Percentiles rank a stretch among this genome's conserved stretches.
These are phyloP conservation scores for Cydia amplana DNA, from an alignment of 1,140 invertebrate species.

Conservation along the genomic window DNA sequence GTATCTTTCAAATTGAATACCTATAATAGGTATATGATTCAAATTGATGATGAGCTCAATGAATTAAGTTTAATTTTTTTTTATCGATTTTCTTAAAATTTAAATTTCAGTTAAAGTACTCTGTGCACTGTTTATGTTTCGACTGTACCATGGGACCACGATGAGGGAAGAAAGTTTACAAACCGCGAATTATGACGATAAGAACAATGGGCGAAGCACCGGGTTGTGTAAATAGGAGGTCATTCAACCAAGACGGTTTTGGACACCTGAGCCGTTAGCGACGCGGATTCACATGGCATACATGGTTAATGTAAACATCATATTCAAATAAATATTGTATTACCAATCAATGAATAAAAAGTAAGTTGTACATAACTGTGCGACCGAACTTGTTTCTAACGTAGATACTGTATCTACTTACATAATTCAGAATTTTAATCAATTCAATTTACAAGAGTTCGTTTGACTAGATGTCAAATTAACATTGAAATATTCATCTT, in stretches of 20 bases:
- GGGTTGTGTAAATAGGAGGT: constrained; percentile 14
- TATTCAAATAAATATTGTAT: neutral
- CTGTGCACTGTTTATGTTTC: neutral
- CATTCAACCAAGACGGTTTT: neutral
- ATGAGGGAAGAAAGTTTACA: constrained; percentile 21
- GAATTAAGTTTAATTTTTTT: too few relatives aligned
- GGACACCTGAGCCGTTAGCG: neutral
- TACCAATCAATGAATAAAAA: neutral
- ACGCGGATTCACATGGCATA: neutral
- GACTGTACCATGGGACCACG: neutral
- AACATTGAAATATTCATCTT: neutral
- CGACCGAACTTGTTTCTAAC: neutral
- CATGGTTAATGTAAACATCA: too few relatives aligned
- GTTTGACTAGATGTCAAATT: neutral
- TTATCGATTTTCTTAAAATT: too few relatives aligned
- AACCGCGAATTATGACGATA: constrained; percentile 19
- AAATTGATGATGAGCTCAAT: too few relatives aligned
- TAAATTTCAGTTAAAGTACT: neutral
- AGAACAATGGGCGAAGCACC: constrained; percentile 8
- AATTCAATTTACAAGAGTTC: neutral
- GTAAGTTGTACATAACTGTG: neutral
- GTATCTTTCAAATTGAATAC: too few relatives aligned
- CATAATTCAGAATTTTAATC: neutral
- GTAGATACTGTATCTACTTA: too few relatives aligned
- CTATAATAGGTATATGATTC: too few relatives aligned